Base-by-base conservation (phyloP, 1,140 invertebrate species). In the Reticulitermes speratus region DNA sequence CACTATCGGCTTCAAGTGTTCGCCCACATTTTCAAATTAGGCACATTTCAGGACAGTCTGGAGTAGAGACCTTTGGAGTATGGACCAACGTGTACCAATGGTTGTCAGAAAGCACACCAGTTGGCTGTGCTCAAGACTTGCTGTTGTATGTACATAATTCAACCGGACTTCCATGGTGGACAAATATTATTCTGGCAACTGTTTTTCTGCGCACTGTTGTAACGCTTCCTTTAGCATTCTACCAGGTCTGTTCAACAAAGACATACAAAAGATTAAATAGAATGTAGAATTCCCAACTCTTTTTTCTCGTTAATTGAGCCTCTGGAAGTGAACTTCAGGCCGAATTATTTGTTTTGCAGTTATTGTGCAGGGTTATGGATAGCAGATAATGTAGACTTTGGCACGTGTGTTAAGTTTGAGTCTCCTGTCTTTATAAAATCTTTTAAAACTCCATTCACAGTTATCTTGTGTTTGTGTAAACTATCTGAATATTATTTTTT, bases 91-190 rank as follows among this genome's bases (percentile, higher is more conserved):
- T 75, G 65, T 75, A 30, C n/a, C 2, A 30, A 6, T 75, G 91
- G 52, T 91, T 95, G 85, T 94, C 95, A 3, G 94, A 95, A 88
- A 95, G 95, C 90, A 90, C 91, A 85, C 91, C 94, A 19, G 95
- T 96, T 32, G 92, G 92, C 88, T 92, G 92, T 86, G 91, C 94
- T 81, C 95, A 97, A 91, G 92, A 95, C 86, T 92, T 92, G 44
- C 89, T 97, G 44, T 88, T 95, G 82, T 90, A 91, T 86, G 90
- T 97, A 52, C 97, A 98, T 90, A 93, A 95, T 86, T 89, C 89
- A 12, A 94, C 93, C 12, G 95, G 96, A 11, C 89, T 97, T 38
- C 95, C 96, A 81, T 98, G 97, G 97, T 97, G 96, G 95, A 93
- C 93, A 2, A 93, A 95, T 25, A 96, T 98, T 86, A 89, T 96